Evolutionary conservation across 92 coral and sea anemone species (phyloP).

Genomic region (Phenganax stokvisi): DNA sequence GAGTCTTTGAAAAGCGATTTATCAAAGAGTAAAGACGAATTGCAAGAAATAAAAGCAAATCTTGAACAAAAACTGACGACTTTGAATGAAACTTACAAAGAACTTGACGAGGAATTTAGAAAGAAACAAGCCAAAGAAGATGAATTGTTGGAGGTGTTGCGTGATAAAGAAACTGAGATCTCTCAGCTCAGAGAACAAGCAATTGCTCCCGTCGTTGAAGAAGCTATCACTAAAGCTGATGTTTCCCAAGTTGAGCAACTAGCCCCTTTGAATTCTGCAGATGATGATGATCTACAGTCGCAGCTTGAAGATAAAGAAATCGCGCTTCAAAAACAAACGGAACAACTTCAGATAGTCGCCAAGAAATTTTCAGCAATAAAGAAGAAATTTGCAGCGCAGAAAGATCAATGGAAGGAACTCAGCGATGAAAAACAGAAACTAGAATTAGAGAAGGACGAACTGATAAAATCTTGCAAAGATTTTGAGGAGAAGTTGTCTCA

Average conservation of each 20-base stretch:
- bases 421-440: constrained; percentile 41
- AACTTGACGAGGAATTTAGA: background rate
- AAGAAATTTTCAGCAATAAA: constrained; percentile 42
- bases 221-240: background rate
- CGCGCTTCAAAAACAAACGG: constrained; percentile 41
- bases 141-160: background rate
- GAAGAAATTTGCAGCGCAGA: constrained; percentile 36
- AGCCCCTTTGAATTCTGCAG: constrained; percentile 8
- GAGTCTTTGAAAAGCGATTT: constrained; percentile 32
- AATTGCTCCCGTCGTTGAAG: background rate
- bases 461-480: constrained; percentile 32
- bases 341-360: constrained; percentile 45
- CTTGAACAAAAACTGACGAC: background rate
- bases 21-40: constrained; percentile 48
- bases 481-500: constrained; percentile 22
- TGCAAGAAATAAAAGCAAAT: constrained; percentile 40
- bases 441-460: constrained; percentile 33
- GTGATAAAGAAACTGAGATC: background rate
- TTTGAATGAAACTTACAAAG: background rate
- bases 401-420: constrained; percentile 41
- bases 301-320: constrained; percentile 43
- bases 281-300: background rate
- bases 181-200: background rate
- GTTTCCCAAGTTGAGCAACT: constrained; percentile 12
- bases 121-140: constrained; percentile 3